phyloP scores from a whole-genome alignment of 2,113 vertebrate genomes.

The Vulpes ferrilata region DNA sequence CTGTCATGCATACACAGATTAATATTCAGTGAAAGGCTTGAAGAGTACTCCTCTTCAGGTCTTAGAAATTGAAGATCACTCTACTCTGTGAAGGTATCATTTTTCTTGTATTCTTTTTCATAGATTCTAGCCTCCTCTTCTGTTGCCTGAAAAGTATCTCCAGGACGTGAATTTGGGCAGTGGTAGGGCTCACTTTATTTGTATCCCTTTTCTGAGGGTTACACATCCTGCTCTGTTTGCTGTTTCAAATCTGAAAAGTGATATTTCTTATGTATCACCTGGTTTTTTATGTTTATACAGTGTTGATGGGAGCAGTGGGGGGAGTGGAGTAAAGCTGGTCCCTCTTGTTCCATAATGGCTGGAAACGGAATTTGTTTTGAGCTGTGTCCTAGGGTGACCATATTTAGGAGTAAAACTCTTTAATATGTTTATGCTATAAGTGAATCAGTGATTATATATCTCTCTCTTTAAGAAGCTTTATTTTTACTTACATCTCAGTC shows the following conservation, averaged over 20 bases:
- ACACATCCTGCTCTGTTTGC: not conserved
- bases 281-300: not conserved
- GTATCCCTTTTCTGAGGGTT: not conserved
- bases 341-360: not conserved
- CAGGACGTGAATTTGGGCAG: not conserved
- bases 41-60: not conserved
- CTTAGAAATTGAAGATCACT: not conserved
- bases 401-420: not conserved
- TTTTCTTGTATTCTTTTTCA: not conserved
- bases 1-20: not conserved
- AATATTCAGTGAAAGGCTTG: not conserved
- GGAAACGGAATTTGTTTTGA: not conserved
- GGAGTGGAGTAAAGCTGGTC: not conserved
- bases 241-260: not conserved
- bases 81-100: not conserved
- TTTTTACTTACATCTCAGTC: not conserved
- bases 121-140: not conserved
- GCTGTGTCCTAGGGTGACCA: not conserved
- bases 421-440: slow-evolving; percentile 11
- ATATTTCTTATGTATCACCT: not conserved
- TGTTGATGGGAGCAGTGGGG: not conserved
- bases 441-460: not conserved
- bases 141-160: not conserved
- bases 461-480: not conserved
- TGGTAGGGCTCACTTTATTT: not conserved